phyloP scores from a whole-genome alignment of 2,113 vertebrate species.

The Ahaetulla prasina region DNA sequence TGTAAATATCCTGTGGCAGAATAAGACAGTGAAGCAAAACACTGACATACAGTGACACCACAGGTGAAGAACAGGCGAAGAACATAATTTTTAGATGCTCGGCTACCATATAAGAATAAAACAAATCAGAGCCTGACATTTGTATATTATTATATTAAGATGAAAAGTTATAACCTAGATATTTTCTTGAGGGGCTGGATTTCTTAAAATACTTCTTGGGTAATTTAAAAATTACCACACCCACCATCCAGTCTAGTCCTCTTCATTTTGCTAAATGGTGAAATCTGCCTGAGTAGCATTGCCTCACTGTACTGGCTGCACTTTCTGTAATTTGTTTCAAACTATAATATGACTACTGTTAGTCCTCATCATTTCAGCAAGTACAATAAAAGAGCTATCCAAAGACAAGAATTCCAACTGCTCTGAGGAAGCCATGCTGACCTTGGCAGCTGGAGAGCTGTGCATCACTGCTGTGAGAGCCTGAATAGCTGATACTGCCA shows the following conservation, averaged over 20 bases:
- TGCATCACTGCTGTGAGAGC: constrained; percentile 95
- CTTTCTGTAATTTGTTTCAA: neutral
- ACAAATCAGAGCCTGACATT: neutral
- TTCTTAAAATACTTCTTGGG: neutral
- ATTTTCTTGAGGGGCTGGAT: neutral
- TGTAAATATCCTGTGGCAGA: neutral
- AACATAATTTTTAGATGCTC: neutral
- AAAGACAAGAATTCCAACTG: neutral
- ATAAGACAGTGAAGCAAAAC: neutral
- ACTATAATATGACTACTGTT: neutral
- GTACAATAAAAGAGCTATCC: neutral
- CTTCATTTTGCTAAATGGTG: neutral
- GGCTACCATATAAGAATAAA: neutral
- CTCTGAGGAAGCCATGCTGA: constrained; percentile 42
- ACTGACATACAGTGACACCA: neutral
- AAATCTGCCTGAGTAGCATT: neutral
- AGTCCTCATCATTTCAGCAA: neutral
- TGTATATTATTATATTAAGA: neutral
- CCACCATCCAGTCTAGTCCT: neutral
- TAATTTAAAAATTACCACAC: neutral
- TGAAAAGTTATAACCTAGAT: neutral
- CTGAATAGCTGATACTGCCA: constrained; percentile 92
- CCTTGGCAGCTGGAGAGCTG: constrained; percentile 97
- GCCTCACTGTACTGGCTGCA: neutral
- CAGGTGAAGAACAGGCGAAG: neutral